Conservation (phyloP, 2,797 vertebrate genomes). For the Chiroxiphia lanceolata region DNA sequence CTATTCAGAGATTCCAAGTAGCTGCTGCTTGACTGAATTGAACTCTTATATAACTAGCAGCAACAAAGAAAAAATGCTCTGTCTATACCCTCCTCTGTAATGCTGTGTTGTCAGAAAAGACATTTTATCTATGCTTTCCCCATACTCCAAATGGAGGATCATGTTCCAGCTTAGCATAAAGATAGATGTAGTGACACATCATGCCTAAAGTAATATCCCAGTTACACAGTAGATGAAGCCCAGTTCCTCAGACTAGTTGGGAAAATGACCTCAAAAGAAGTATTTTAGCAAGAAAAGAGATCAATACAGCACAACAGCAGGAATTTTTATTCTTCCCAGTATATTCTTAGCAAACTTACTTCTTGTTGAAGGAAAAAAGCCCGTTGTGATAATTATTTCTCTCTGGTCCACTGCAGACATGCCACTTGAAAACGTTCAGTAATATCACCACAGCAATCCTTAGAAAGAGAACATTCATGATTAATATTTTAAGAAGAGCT, state of each 20-base stretch:
- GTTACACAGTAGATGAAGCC: slow-evolving; percentile 8
- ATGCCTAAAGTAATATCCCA: neutral
- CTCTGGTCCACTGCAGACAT: neutral
- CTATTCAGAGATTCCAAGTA: neutral
- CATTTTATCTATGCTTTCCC: neutral
- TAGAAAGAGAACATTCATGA: neutral
- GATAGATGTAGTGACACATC: neutral
- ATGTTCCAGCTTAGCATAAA: neutral
- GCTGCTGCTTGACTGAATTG: neutral
- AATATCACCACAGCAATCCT: neutral
- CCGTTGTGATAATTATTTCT: neutral
- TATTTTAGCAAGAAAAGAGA: neutral
- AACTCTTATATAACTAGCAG: neutral
- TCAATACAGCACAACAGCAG: neutral
- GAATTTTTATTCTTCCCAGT: neutral
- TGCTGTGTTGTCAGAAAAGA: neutral
- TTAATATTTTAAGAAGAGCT: neutral
- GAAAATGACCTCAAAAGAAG: neutral
- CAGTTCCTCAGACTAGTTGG: neutral
- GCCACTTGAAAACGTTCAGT: neutral
- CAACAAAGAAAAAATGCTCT: neutral
- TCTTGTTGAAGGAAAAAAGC: neutral
- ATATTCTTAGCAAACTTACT: neutral
- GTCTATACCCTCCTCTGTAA: neutral
- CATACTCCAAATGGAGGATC: neutral